A percentile compares a stretch with the other conserved stretches of the same genome.
phyloP scores from a whole-genome alignment of 92 coral and sea anemone genomes.

The Porites lobata region DNA sequence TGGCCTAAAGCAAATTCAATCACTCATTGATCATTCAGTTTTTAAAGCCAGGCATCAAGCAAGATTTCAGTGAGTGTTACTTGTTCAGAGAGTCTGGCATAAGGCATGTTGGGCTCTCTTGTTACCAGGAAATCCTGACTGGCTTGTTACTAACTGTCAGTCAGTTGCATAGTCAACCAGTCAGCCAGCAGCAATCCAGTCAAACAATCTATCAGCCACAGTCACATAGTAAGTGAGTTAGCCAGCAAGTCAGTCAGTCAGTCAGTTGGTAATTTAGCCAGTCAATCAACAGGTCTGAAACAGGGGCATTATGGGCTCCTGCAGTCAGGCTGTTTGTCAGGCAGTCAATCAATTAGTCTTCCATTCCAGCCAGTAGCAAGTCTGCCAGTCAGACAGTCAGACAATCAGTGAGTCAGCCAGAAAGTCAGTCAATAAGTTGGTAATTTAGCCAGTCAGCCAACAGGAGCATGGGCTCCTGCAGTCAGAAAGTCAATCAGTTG shows the following conservation, averaged over 20 bases:
- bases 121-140: not conserved
- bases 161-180: not conserved
- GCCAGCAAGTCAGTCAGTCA: constrained; percentile 6
- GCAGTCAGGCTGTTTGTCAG: not conserved
- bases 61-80: not conserved
- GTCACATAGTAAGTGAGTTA: not conserved
- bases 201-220: not conserved
- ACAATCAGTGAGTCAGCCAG: too few relatives aligned
- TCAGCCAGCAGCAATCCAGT: not conserved
- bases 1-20: not conserved
- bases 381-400: constrained; percentile 2
- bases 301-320: not conserved
- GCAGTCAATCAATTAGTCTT: not conserved
- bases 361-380: not conserved
- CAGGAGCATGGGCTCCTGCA: too few relatives aligned
- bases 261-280: not conserved
- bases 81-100: not conserved
- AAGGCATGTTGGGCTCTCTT: not conserved
- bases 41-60: too few relatives aligned
- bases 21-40: too few relatives aligned
- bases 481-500: not conserved
- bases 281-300: not conserved
- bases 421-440: not conserved
- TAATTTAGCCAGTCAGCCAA: not conserved
- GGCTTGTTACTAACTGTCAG: not conserved